phyloP scores from a whole-genome alignment of 2,888 invertebrate genomes.

The Phlogophora meticulosa region DNA sequence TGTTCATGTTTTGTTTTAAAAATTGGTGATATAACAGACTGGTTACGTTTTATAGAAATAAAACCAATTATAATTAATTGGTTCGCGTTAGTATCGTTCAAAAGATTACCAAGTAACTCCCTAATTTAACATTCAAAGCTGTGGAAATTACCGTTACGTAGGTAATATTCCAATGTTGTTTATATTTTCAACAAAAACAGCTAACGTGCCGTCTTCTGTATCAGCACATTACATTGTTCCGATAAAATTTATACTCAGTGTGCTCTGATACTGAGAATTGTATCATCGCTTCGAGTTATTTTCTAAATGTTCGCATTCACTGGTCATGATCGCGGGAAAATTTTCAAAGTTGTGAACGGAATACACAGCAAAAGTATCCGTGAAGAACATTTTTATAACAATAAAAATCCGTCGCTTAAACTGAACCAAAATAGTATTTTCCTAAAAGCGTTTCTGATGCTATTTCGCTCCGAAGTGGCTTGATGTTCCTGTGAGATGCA shows the following conservation, averaged over 20 bases:
- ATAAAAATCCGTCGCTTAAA: slow-evolving; percentile 19
- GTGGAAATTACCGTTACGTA: neutral
- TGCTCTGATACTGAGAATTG: neutral
- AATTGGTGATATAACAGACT: neutral
- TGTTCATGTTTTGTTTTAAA: neutral
- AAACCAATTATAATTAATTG: neutral
- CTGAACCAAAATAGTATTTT: slow-evolving; percentile 23
- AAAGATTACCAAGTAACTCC: neutral
- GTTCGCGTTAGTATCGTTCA: neutral
- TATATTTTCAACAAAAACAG: neutral
- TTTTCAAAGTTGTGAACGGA: neutral
- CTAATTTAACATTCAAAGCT: neutral
- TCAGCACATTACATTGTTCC: neutral
- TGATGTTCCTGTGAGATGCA: slow-evolving; percentile 28
- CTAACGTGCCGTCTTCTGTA: neutral
- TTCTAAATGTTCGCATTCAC: neutral
- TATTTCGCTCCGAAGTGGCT: slow-evolving; percentile 35
- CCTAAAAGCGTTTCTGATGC: slow-evolving; percentile 42
- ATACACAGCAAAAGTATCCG: neutral
- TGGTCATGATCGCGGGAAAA: neutral
- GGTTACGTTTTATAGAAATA: neutral
- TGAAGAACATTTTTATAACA: slow-evolving; percentile 15
- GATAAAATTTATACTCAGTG: neutral
- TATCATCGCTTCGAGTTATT: neutral
- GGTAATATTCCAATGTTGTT: neutral